phyloP scores from a whole-genome alignment of 2,797 vertebrate species.

The Xerus rutilus region DNA sequence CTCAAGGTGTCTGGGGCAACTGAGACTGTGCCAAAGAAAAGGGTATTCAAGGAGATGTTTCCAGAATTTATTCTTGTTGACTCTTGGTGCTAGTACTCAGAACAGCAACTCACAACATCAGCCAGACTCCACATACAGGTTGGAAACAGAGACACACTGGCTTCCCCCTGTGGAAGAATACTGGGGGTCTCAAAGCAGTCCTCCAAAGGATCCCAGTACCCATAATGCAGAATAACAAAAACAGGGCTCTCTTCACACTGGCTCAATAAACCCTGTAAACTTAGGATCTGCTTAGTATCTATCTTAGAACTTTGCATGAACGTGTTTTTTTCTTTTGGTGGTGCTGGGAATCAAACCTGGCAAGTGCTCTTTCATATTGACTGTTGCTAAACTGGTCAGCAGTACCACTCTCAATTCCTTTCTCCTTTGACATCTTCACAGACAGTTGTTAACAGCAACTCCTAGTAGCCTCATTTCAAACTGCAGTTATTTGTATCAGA shows the following conservation, averaged over 20 bases:
- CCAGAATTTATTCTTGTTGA: neutral
- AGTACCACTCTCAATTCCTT: neutral
- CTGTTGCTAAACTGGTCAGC: neutral
- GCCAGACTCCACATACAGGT: neutral
- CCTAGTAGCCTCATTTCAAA: neutral
- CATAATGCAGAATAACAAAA: too few relatives aligned
- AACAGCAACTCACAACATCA: neutral
- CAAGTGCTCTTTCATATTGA: neutral
- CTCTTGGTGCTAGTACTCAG: neutral
- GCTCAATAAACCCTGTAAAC: neutral
- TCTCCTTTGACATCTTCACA: neutral
- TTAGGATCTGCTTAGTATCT: neutral
- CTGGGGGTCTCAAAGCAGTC: neutral
- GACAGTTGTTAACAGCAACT: neutral
- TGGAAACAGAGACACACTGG: neutral
- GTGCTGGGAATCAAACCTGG: too few relatives aligned
- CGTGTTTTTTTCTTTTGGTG: neutral
- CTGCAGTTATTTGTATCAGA: neutral
- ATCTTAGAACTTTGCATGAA: neutral
- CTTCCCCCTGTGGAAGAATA: accelerated
- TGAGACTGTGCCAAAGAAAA: constrained; percentile 1
- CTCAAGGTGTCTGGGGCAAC: neutral
- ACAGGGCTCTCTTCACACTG: neutral
- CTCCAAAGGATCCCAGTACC: neutral
- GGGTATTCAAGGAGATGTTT: neutral